Evolutionary conservation across 2,888 invertebrate genomes (phyloP).

Genomic region (Nephrotoma guestfalica): DNA sequence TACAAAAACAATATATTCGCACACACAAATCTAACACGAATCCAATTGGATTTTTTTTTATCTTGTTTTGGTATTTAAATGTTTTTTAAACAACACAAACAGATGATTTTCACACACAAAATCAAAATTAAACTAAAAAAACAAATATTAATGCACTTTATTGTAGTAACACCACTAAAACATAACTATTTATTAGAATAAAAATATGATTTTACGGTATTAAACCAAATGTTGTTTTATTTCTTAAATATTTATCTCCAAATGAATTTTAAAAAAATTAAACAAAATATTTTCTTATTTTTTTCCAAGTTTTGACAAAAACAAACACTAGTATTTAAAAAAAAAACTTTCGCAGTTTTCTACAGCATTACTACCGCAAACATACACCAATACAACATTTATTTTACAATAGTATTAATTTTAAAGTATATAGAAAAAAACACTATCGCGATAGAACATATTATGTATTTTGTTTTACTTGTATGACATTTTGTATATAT

Average conservation of each 20-base stretch:
- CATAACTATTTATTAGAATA: background rate
- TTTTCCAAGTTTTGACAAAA: background rate
- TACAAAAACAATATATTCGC: background rate
- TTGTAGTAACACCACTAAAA: background rate
- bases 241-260: background rate
- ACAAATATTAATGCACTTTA: background rate
- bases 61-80: background rate
- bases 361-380: background rate
- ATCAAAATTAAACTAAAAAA: background rate
- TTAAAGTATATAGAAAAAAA: background rate
- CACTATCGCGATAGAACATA: background rate
- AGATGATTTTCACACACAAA: background rate
- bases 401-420: background rate
- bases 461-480: background rate
- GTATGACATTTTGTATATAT: background rate
- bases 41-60: background rate
- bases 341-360: slow-evolving; percentile 6
- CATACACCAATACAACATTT: background rate
- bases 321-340: background rate
- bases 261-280: background rate
- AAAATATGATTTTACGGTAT: background rate
- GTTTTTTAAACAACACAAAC: background rate
- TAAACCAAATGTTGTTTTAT: background rate
- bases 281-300: background rate
- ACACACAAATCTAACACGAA: background rate